Percentiles rank a stretch among this genome's conserved stretches.
These are phyloP conservation scores for Syngnathoides biaculeatus DNA, from an alignment of 2,113 vertebrate genomes.

Conservation along the genomic window DNA sequence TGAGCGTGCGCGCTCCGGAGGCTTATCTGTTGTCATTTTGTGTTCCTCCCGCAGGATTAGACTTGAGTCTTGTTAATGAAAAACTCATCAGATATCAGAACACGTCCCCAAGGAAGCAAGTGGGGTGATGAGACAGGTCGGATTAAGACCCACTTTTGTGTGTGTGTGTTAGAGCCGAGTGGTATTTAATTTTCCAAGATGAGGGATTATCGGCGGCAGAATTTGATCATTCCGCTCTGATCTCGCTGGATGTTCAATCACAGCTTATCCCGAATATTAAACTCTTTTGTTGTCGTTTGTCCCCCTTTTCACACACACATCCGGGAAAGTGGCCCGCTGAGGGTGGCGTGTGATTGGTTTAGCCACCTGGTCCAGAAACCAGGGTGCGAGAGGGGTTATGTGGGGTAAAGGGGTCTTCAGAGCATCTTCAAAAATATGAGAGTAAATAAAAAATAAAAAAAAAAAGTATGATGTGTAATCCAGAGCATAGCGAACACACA, in stretches of 20 bases:
- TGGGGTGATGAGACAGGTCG: constrained; percentile 68
- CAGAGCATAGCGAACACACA: constrained; percentile 50
- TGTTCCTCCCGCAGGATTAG: constrained; percentile 66
- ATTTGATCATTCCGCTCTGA: constrained; percentile 66
- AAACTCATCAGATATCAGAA: constrained; percentile 75
- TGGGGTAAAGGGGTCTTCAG: not conserved
- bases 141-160: constrained; percentile 41
- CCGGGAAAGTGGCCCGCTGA: constrained; percentile 62
- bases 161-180: constrained; percentile 31
- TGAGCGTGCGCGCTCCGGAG: constrained; percentile 37
- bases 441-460: constrained; percentile 56
- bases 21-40: constrained; percentile 69
- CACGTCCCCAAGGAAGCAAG: constrained; percentile 50
- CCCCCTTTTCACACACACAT: constrained; percentile 36
- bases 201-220: constrained; percentile 66
- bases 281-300: constrained; percentile 58
- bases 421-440: constrained; percentile 48
- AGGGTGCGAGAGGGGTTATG: not conserved
- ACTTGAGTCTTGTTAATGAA: constrained; percentile 71
- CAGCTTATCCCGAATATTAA: constrained; percentile 72
- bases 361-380: constrained; percentile 37
- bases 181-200: constrained; percentile 71
- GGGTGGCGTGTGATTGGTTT: constrained; percentile 45
- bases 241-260: constrained; percentile 67
- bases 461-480: constrained; percentile 68